phyloP scores from a whole-genome alignment of 2,113 vertebrate species.

The Gasterosteus nipponicus region DNA sequence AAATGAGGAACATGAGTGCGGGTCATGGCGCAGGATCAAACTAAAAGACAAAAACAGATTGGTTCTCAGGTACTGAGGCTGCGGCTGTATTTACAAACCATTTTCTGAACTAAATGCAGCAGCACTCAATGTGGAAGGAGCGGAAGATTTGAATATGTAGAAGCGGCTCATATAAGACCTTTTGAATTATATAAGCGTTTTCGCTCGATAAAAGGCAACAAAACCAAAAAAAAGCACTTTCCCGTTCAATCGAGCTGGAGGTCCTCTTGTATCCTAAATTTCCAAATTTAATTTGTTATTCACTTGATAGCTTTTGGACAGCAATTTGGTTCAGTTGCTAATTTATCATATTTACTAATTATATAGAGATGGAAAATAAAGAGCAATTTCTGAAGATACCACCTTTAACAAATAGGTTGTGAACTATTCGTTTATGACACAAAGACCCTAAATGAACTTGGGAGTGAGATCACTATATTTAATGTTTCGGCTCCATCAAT shows the following conservation, averaged over 20 bases:
- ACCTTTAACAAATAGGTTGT: slow-evolving; percentile 44
- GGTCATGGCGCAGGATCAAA: slow-evolving; percentile 8
- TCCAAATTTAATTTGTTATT: slow-evolving; percentile 53
- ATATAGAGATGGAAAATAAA: slow-evolving; percentile 56
- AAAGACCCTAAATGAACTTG: slow-evolving; percentile 49
- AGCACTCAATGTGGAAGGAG: slow-evolving; percentile 5
- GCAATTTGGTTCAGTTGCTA: slow-evolving; percentile 52
- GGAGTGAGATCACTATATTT: slow-evolving; percentile 40
- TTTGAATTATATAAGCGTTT: slow-evolving; percentile 32
- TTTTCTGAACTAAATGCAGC: slow-evolving; percentile 21
- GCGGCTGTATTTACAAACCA: slow-evolving; percentile 45
- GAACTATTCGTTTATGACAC: slow-evolving; percentile 56
- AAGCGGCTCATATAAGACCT: slow-evolving; percentile 16
- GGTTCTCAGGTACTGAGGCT: not conserved
- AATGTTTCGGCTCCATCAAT: slow-evolving; percentile 19
- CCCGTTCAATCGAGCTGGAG: slow-evolving; percentile 18
- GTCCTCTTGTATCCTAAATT: slow-evolving; percentile 50
- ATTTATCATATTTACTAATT: slow-evolving; percentile 70
- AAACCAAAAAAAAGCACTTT: slow-evolving; percentile 28
- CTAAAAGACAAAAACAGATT: not conserved
- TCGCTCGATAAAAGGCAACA: slow-evolving; percentile 9
- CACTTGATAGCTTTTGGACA: slow-evolving; percentile 58
- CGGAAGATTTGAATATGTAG: slow-evolving; percentile 10
- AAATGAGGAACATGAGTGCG: slow-evolving; percentile 16
- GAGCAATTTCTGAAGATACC: slow-evolving; percentile 52